Conservation (phyloP, 2,113 vertebrate genomes). For the Tragelaphus scriptus region DNA sequence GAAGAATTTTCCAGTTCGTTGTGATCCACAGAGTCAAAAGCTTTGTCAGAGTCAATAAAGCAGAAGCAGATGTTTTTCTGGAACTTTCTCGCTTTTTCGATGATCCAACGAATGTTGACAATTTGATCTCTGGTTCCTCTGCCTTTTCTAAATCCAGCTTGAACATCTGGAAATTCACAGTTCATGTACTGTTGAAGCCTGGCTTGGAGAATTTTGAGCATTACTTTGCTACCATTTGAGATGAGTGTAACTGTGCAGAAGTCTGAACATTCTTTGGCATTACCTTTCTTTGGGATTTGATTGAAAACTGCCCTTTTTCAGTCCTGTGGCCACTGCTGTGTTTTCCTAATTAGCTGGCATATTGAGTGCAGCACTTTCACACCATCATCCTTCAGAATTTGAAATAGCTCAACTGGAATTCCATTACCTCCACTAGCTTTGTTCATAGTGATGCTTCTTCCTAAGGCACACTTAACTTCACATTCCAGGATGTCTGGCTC, state of each 20-base stretch:
- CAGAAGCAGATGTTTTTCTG: not conserved
- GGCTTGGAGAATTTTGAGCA: not conserved
- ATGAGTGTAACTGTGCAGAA: not conserved
- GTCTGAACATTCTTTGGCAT: not conserved
- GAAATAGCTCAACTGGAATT: not conserved
- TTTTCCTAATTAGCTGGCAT: not conserved
- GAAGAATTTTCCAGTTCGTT: not conserved
- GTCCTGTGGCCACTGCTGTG: not conserved
- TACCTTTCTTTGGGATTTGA: not conserved
- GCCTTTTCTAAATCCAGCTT: not conserved
- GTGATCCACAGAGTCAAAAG: not conserved
- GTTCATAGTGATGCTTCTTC: not conserved
- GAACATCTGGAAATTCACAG: not conserved
- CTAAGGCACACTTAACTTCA: not conserved
- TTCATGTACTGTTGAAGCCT: not conserved
- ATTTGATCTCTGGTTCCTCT: not conserved
- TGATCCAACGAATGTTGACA: not conserved
- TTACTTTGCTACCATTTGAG: not conserved
- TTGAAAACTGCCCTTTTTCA: not conserved
- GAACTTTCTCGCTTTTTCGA: accelerated
- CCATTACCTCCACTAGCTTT: not conserved
- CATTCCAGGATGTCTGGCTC: not conserved
- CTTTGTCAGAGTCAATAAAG: not conserved
- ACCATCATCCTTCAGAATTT: not conserved
- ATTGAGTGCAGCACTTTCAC: not conserved